These are phyloP conservation scores for Campylomormyrus tamandua DNA, from an alignment of 2,113 vertebrate genomes.

Conservation along the genomic window DNA sequence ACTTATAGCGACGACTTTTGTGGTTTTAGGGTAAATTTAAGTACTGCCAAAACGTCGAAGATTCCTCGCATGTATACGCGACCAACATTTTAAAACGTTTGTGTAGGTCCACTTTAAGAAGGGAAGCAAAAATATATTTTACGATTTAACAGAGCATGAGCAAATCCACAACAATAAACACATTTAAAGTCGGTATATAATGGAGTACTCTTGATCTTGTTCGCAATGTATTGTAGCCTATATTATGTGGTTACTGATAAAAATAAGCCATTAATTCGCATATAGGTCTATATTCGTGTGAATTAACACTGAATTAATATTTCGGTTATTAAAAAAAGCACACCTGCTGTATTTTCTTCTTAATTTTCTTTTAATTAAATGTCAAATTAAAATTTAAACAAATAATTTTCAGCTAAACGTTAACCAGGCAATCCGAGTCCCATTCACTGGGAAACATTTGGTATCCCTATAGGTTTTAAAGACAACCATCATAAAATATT, in stretches of 20 bases:
- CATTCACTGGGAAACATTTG: not conserved
- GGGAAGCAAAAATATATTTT: not conserved
- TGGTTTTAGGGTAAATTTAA: not conserved
- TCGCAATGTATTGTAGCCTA: not conserved
- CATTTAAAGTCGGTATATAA: not conserved
- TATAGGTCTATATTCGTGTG: not conserved
- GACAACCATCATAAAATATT: not conserved
- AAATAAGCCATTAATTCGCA: not conserved
- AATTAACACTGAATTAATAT: not conserved
- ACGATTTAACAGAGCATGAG: not conserved
- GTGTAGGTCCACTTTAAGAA: not conserved
- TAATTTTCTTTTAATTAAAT: not conserved
- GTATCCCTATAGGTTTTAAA: not conserved
- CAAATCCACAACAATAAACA: constrained; percentile 1
- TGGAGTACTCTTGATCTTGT: not conserved
- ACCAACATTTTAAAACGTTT: not conserved
- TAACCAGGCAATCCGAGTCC: not conserved
- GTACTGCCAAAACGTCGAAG: constrained; percentile 8
- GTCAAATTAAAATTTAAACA: not conserved
- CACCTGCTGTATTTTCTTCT: not conserved
- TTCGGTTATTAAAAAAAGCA: not conserved
- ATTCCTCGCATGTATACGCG: not conserved
- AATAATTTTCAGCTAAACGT: not conserved
- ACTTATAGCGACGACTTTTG: constrained; percentile 17
- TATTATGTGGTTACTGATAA: not conserved